Evolutionary conservation across 2,797 vertebrate species (phyloP).

Genomic region (Myotis planiceps): DNA sequence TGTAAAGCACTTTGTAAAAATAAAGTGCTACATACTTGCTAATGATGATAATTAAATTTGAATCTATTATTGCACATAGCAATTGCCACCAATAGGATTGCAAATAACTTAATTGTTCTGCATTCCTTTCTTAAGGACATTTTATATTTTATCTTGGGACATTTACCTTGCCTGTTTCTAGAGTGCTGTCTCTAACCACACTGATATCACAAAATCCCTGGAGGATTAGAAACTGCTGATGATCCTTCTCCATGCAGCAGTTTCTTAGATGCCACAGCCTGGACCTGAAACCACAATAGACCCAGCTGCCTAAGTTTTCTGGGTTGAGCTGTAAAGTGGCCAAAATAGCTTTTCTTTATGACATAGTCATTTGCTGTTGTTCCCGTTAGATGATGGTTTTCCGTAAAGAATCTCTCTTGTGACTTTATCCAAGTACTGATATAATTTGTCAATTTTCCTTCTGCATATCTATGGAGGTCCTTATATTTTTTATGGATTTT

Average conservation of each 20-base stretch:
- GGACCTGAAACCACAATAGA: not conserved
- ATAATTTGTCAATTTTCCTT: not conserved
- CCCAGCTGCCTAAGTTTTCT: not conserved
- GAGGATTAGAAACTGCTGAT: not conserved
- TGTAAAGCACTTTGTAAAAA: conserved; percentile 56
- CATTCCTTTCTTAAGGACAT: conserved; percentile 12
- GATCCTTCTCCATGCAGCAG: not conserved
- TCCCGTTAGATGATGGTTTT: not conserved
- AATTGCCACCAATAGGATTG: conserved; percentile 22
- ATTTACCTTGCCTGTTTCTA: conserved; percentile 22
- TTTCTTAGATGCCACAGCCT: not conserved
- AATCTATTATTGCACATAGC: conserved; percentile 57
- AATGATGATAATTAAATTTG: conserved; percentile 65
- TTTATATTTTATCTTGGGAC: conserved; percentile 47
- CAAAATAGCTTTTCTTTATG: not conserved
- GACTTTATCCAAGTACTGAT: not conserved
- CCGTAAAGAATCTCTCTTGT: not conserved
- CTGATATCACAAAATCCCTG: not conserved
- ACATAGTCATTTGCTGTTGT: not conserved
- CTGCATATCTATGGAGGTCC: not conserved
- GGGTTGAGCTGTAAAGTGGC: not conserved
- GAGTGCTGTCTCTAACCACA: not conserved
- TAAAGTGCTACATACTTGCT: conserved; percentile 61
- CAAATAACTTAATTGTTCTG: conserved; percentile 55
- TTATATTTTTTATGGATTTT: not conserved